A percentile compares a stretch with the other conserved stretches of the same genome.
Conservation (phyloP, 2,888 invertebrate genomes). For the Cremastinae sp. region DNA sequence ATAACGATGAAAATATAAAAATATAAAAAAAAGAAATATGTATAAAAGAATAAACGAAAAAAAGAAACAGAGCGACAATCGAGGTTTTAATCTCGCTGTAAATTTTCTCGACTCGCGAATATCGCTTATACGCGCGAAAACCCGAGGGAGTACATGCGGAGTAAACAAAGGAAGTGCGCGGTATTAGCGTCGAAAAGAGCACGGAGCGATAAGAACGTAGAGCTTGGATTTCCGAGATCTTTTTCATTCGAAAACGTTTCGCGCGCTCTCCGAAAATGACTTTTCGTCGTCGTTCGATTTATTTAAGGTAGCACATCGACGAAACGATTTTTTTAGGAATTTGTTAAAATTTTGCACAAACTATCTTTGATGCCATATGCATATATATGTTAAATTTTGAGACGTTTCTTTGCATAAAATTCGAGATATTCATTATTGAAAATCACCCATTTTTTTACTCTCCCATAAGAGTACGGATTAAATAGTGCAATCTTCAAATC, state of each 20-base stretch:
- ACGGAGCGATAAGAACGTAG: conserved; percentile 38
- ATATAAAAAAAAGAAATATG: conserved; percentile 3
- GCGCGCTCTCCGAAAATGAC: conserved; percentile 3
- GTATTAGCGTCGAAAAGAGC: conserved; percentile 7
- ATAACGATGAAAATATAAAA: not conserved
- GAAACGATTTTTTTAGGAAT: too few species aligned
- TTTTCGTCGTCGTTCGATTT: not conserved
- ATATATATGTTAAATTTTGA: too few species aligned
- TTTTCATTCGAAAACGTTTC: conserved; percentile 3
- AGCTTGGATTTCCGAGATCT: conserved; percentile 36
- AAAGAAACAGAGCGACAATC: not conserved
- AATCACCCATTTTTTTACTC: too few species aligned
- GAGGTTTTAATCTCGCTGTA: conserved; percentile 4
- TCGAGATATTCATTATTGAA: too few species aligned
- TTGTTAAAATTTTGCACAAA: too few species aligned
- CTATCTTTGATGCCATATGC: too few species aligned
- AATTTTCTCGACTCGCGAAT: conserved; percentile 5
- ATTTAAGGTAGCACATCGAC: too few species aligned
- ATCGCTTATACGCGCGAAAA: not conserved
- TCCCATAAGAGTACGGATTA: too few species aligned
- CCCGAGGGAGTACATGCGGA: not conserved
- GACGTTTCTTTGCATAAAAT: too few species aligned
- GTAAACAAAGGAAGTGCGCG: conserved; percentile 54
- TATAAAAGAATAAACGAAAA: not conserved
- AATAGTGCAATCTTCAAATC: too few species aligned